Conservation (phyloP, 2,797 vertebrate species). For the Pelochelys cantorii region DNA sequence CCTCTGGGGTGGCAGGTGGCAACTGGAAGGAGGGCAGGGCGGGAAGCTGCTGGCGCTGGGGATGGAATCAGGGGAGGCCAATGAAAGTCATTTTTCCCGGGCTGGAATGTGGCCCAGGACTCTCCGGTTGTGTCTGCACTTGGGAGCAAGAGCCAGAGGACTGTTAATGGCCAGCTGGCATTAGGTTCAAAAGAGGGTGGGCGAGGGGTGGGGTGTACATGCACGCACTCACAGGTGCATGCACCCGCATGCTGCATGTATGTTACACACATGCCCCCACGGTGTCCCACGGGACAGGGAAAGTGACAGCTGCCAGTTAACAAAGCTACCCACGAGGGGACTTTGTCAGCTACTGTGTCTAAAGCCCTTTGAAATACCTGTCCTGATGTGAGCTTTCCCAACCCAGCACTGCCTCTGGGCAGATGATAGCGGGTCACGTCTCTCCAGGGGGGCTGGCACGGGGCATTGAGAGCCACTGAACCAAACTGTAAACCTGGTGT, state of each 20-base stretch:
- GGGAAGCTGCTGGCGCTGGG: neutral
- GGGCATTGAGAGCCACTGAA: no score
- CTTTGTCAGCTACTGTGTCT: neutral
- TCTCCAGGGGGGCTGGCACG: no score
- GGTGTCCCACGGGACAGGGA: neutral
- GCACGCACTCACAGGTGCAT: neutral
- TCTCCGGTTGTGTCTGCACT: neutral
- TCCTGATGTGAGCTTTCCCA: neutral
- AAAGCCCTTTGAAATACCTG: neutral
- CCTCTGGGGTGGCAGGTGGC: neutral
- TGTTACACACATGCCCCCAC: neutral
- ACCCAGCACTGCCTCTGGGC: neutral
- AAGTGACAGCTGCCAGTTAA: neutral
- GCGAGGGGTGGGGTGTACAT: neutral
- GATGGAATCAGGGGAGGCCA: neutral
- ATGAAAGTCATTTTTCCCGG: neutral
- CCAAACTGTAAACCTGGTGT: no score
- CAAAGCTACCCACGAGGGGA: neutral
- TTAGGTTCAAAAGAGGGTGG: neutral
- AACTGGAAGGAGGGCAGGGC: neutral
- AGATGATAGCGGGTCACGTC: neutral
- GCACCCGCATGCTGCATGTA: no score
- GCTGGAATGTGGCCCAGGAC: neutral
- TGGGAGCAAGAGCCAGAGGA: neutral
- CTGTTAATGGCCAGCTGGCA: neutral